Evolutionary conservation across 2,113 vertebrate species (phyloP).

Genomic region (Aix galericulata): DNA sequence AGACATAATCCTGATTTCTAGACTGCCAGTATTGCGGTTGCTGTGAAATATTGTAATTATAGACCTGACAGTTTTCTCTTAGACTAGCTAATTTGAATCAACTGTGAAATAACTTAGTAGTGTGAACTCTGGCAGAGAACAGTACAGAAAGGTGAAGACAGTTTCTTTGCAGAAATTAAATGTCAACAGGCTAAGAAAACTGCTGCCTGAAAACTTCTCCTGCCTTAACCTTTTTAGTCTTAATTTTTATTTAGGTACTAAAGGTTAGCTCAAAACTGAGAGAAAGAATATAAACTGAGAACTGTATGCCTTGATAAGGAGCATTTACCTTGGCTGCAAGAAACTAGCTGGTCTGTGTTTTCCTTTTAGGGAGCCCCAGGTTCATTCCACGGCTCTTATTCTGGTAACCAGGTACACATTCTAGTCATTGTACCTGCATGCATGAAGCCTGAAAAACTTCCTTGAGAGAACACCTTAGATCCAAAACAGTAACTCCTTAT

Average conservation of each 20-base stretch:
- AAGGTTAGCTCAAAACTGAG: not conserved
- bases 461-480: not conserved
- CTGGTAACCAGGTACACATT: slow-evolving; percentile 24
- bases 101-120: not conserved
- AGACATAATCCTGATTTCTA: not conserved
- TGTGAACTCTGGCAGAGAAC: not conserved
- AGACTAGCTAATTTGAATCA: not conserved
- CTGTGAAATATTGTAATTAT: fast-evolving
- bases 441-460: not conserved
- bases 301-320: not conserved
- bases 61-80: not conserved
- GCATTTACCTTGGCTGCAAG: not conserved
- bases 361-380: not conserved
- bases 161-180: not conserved
- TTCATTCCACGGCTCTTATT: slow-evolving; percentile 17
- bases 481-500: not conserved
- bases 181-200: not conserved
- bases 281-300: not conserved
- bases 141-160: not conserved
- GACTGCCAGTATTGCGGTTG: not conserved
- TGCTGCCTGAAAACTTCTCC: not conserved
- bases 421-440: not conserved
- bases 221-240: not conserved
- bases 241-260: not conserved
- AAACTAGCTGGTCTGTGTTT: not conserved